Evolutionary conservation across 2,888 invertebrate genomes (phyloP), one percentile per base, ranked within the genome.

Genomic region (Stictocephala bisonia): DNA sequence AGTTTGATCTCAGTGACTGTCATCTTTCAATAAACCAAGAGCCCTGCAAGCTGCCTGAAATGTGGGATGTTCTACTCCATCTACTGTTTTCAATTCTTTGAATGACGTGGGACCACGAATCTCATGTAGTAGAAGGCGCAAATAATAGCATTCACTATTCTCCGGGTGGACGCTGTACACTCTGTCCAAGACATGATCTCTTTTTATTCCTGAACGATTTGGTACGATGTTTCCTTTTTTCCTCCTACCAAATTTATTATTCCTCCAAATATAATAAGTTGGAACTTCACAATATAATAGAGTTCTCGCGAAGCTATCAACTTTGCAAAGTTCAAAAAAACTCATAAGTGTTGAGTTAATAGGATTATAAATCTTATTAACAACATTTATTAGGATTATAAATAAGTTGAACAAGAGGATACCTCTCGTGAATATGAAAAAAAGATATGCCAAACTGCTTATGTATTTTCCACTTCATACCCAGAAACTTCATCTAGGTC

Each of bases 1-100:
- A 53, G 78, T 78, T 35, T 31, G 58, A 71, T 80, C 74, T 82
- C 81, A 83, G 41, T 82, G n/a, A n/a, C n/a, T n/a, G n/a, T n/a
- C n/a, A n/a, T n/a, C n/a, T n/a, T n/a, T n/a, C n/a, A n/a, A n/a
- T n/a, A n/a, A n/a, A n/a, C n/a, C n/a, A n/a, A n/a, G n/a, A n/a
- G n/a, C n/a, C n/a, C n/a, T n/a, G n/a, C n/a, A n/a, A n/a, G n/a
- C n/a, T n/a, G n/a, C n/a, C n/a, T n/a, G n/a, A n/a, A n/a, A n/a
- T n/a, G n/a, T 80, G 26, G 75, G 3, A 53, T 79, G 76, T 60
- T 78, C 76, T 72, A 77, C 13, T 80, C 35, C 44, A 15, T 2
- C 18, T 44, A 44, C 7, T 15, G 44, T 44, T 44, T 44, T 44
- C 3, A 82, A 75, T 68, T 76, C 76, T 56, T 41, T 60, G 79